Base-by-base conservation (phyloP, 1,140 invertebrate species). In the Drosophila jambulina region DNA sequence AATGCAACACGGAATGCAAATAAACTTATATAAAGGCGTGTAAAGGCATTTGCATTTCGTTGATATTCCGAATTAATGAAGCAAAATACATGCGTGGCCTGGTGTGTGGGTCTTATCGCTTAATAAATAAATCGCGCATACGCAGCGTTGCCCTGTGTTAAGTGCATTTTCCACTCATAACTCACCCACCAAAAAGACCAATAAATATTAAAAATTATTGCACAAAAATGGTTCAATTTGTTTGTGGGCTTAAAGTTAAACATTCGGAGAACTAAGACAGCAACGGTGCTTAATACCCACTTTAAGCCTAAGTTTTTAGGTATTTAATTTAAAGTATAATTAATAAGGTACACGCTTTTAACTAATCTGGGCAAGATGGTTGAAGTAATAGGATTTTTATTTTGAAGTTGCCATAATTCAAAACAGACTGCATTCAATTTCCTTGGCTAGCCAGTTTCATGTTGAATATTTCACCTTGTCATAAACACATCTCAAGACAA, bases 51-150 rank as follows among this genome's bases (percentile, higher is more conserved):
- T 72, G 45, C 70, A 60, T 72, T 72, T 25, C 19, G 67, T 59
- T 74, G 70, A 72, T 69, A 72, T 51, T 72, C 9, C 25, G 29
- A 72, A 51, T 74, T 72, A 74, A 74, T 74, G 70, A 71, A 60
- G 67, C 43, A 36, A 29, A 72, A 19, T 72, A 25, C 49, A 51
- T 72, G 68, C 45, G 15, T 42, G 40, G 38, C 32, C 27, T 21
- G 40, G 13, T 21, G 43, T n/a, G 21, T 57, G 2, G 21, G 4
- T 72, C 29, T 59, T 72, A 72, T 72, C 69, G 43, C 38, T 51
- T 43, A 51, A 72, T 72, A 72, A 72, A 72, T 72, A 36, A 36
- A 72, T 72, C 21, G 27, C 67, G 53, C 23, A 72, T 72, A 72
- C 67, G 53, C 69, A 72, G 21, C 23, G 43, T 19, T 34, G 54